Conservation (phyloP, 2,888 invertebrate genomes). For the Harpalus rufipes region DNA sequence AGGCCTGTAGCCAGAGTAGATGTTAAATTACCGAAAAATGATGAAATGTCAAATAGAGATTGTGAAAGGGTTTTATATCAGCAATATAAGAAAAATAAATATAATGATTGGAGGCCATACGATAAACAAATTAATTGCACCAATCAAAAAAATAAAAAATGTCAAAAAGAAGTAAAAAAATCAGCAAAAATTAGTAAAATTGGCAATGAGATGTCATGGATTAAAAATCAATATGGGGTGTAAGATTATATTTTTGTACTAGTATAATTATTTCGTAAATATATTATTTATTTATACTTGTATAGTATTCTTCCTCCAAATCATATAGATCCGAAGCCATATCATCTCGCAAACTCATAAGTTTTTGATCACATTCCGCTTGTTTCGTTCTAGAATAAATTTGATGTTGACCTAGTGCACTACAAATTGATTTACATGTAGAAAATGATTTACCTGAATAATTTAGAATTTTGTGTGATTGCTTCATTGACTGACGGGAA, state of each 20-base stretch:
- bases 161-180: neutral
- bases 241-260: conserved; percentile 33
- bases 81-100: conserved; percentile 18
- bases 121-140: neutral
- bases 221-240: conserved; percentile 42
- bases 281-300: conserved; percentile 87
- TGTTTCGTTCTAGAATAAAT: conserved; percentile 85
- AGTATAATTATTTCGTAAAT: conserved; percentile 20
- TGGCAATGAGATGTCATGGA: conserved; percentile 31
- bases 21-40: neutral
- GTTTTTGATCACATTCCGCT: conserved; percentile 94
- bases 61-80: neutral
- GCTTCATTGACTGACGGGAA: conserved; percentile 99
- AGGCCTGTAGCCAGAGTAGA: conserved; percentile 43
- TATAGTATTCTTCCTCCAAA: conserved; percentile 95
- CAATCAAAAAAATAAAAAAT: neutral
- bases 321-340: conserved; percentile 96
- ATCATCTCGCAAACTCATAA: conserved; percentile 95
- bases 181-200: neutral
- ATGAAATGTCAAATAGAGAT: neutral
- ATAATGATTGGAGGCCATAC: conserved; percentile 43
- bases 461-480: conserved; percentile 94
- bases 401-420: neutral
- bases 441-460: conserved; percentile 79
- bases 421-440: conserved; percentile 38